A percentile compares a stretch with the other conserved stretches of the same genome.
phyloP scores from a whole-genome alignment of 2,797 vertebrate genomes.

The Danio kyathit region DNA sequence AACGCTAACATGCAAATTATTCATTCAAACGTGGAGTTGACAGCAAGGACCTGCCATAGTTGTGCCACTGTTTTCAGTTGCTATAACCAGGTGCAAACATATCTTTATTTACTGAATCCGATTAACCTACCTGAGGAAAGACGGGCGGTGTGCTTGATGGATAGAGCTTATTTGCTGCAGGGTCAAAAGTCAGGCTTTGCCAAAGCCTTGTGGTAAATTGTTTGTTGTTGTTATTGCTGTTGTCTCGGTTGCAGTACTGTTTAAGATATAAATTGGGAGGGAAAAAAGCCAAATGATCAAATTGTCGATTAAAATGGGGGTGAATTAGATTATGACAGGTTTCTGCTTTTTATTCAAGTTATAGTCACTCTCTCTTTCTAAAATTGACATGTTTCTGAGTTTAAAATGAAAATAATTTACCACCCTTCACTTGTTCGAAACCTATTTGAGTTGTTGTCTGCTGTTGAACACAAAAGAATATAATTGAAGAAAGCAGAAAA shows the following conservation, averaged over 20 bases:
- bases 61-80: background rate
- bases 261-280: constrained; percentile 40
- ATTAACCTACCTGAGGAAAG: constrained; percentile 50
- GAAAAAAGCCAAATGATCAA: background rate
- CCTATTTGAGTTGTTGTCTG: no score
- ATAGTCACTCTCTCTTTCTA: background rate
- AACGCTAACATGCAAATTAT: constrained; percentile 38
- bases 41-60: constrained; percentile 18
- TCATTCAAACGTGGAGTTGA: constrained; percentile 30
- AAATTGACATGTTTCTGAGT: background rate
- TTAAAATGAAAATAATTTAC: background rate
- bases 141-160: constrained; percentile 44
- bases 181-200: constrained; percentile 45
- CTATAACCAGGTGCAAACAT: constrained; percentile 34
- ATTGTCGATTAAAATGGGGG: background rate
- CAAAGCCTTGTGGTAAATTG: constrained; percentile 53
- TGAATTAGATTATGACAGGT: constrained; percentile 27
- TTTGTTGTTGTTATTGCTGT: constrained; percentile 63
- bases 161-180: constrained; percentile 47
- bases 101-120: constrained; percentile 56
- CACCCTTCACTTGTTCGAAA: no score
- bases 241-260: constrained; percentile 67
- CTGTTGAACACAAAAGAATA: no score
- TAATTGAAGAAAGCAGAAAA: no score
- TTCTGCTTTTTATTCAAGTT: constrained; percentile 1